Evolutionary conservation across 2,797 vertebrate genomes (phyloP).

Genomic region (Xerus rutilus): DNA sequence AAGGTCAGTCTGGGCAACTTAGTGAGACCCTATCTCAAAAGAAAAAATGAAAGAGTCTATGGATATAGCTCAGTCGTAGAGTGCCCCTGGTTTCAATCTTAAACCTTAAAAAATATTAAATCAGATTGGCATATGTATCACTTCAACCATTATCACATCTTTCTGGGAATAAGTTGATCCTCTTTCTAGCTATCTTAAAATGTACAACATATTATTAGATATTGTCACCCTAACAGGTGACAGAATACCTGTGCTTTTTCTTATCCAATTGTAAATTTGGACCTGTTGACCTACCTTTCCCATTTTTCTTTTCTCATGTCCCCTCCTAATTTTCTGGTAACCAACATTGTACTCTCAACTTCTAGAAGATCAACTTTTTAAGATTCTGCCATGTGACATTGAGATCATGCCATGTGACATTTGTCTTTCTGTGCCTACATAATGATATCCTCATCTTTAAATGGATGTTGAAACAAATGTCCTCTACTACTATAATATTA

Average conservation of each 20-base stretch:
- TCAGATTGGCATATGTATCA: not conserved
- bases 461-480: not conserved
- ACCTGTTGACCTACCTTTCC: not conserved
- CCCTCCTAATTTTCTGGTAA: no score
- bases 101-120: no score
- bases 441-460: not conserved
- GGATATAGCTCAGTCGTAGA: no score
- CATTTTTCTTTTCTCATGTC: not conserved
- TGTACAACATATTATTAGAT: not conserved
- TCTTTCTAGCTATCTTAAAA: not conserved
- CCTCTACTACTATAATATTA: not conserved
- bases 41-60: no score
- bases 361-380: not conserved
- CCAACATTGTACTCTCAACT: not conserved
- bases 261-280: not conserved
- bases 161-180: not conserved
- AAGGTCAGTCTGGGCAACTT: no score
- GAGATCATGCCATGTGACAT: not conserved
- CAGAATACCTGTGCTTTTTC: not conserved
- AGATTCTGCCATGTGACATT: not conserved
- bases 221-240: not conserved
- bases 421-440: not conserved
- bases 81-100: no score
- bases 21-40: no score
- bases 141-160: not conserved